Base-by-base conservation (phyloP, 30 jellyfish, hydroid and myxozoan genomes). In the Aurelia sp. region DNA sequence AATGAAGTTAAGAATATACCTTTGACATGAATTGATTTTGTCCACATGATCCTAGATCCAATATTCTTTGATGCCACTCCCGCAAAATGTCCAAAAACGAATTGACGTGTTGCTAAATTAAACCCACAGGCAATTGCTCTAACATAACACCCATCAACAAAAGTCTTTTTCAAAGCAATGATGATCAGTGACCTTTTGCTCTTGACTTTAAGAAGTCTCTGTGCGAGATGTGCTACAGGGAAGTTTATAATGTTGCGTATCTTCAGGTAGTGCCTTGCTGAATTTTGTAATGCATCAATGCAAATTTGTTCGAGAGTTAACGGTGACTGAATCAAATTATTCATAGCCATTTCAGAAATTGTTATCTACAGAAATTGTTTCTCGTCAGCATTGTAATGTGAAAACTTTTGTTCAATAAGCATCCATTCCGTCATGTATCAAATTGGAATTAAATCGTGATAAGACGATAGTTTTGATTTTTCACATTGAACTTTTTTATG, bases 81-180 rank as follows among this genome's bases (percentile, higher is more conserved):
- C 4, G 86, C 78, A 50, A 40, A 86, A 53, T 76, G 68, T 22
- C 96, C 96, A 31, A 86, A 76, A 2, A 86, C 62, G 47, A 86
- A 62, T 37, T 70, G 62, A 37, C 84, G 76, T 62, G 21, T 66
- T 74, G 79, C 87, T 47, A 86, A 70, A 33, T 86, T 78, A 57
- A 74, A 86, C 48, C 96, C 96, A 66, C 96, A 86, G 18, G 90
- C 96, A 23, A 86, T 75, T 17, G 71, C 67, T 62, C 84, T 27
- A 35, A 61, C 1, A 70, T 74, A 86, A 52, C 74, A 48, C 9
- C 96, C 96, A 55, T 86, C 96, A 11, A 57, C 96, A 21, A 86
- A 60, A n/a, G 89, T 86, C 27, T n/a, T 61, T 78, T 67, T 86
- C 52, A 66, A 35, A 17, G 74, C 75, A 8, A 86, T 86, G 47